A percentile compares a stretch with the other conserved stretches of the same genome.
Conservation (phyloP, 1,140 invertebrate genomes). For the Neodiprion fabricii region DNA sequence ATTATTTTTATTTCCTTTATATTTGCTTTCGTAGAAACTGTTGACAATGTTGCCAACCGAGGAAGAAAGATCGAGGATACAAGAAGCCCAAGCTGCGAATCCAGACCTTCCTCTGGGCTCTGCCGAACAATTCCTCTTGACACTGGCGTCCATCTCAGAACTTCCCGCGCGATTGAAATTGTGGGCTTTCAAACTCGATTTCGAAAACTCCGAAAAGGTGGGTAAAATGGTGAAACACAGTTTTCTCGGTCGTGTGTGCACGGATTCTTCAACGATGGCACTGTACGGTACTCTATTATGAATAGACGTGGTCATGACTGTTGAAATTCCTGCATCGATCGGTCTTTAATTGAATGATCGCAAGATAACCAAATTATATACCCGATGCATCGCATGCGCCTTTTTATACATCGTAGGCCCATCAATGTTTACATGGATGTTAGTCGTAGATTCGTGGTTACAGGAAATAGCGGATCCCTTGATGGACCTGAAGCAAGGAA, state of each 20-base stretch:
- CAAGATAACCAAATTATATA: too few relatives aligned
- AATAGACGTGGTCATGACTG: too few relatives aligned
- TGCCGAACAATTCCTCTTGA: slow-evolving; percentile 97
- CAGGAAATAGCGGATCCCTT: slow-evolving; percentile 97
- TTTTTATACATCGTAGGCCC: too few relatives aligned
- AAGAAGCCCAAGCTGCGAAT: slow-evolving; percentile 91
- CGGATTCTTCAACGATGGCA: too few relatives aligned
- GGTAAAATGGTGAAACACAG: slow-evolving; percentile 30
- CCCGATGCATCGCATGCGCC: too few relatives aligned
- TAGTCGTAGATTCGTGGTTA: slow-evolving; percentile 44
- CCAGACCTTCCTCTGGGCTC: slow-evolving; percentile 95
- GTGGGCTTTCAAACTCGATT: slow-evolving; percentile 99
- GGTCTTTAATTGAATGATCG: too few relatives aligned
- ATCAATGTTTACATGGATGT: too few relatives aligned
- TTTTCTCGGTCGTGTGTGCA: not conserved
- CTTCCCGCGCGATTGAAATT: slow-evolving; percentile 92
- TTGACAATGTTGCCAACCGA: slow-evolving; percentile 97
- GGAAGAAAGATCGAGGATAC: slow-evolving; percentile 95
- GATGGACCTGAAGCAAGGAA: slow-evolving; percentile 97
- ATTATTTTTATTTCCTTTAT: not conserved
- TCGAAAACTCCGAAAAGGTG: slow-evolving; percentile 93
- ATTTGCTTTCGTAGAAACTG: slow-evolving; percentile 78
- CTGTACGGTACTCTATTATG: too few relatives aligned
- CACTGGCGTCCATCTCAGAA: slow-evolving; percentile 94
- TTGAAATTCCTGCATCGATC: too few relatives aligned